phyloP scores from a whole-genome alignment of 2,797 vertebrate species.

The Protonibea diacanthus region DNA sequence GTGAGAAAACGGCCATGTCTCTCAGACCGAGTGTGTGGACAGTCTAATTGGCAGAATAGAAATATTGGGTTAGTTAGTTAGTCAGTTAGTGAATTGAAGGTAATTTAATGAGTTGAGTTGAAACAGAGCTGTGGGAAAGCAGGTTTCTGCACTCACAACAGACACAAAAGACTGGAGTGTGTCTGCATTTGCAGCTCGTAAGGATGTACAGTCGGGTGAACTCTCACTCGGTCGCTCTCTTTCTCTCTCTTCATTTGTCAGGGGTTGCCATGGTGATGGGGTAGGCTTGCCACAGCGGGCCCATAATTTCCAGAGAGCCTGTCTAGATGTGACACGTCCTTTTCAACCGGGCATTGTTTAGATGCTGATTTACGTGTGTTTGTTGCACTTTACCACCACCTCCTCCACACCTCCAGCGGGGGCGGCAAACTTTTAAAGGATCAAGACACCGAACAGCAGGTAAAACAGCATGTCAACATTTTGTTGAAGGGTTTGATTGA shows the following conservation, averaged over 20 bases:
- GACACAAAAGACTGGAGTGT: conserved; percentile 62
- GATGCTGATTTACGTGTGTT: conserved; percentile 81
- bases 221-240: conserved; percentile 41
- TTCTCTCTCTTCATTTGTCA: conserved; percentile 67
- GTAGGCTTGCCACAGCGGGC: conserved; percentile 70
- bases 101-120: conserved; percentile 60
- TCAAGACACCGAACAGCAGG: neutral
- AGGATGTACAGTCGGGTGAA: conserved; percentile 68
- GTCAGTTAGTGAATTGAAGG: conserved; percentile 37
- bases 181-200: conserved; percentile 46
- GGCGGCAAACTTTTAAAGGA: conserved; percentile 29
- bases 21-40: conserved; percentile 19
- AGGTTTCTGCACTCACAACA: conserved; percentile 15
- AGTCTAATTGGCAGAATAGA: conserved; percentile 68
- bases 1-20: conserved; percentile 67
- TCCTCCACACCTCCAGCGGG: conserved; percentile 26
- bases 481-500: neutral
- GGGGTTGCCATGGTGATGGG: conserved; percentile 79
- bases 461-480: neutral
- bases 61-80: conserved; percentile 59
- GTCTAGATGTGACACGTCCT: conserved; percentile 83
- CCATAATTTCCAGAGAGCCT: conserved; percentile 81
- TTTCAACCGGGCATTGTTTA: conserved; percentile 78
- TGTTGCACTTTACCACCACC: conserved; percentile 69
- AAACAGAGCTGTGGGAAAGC: conserved; percentile 68